Evolutionary conservation across 1,140 invertebrate species (phyloP).

Genomic region (Thalassaphorura encarpata): DNA sequence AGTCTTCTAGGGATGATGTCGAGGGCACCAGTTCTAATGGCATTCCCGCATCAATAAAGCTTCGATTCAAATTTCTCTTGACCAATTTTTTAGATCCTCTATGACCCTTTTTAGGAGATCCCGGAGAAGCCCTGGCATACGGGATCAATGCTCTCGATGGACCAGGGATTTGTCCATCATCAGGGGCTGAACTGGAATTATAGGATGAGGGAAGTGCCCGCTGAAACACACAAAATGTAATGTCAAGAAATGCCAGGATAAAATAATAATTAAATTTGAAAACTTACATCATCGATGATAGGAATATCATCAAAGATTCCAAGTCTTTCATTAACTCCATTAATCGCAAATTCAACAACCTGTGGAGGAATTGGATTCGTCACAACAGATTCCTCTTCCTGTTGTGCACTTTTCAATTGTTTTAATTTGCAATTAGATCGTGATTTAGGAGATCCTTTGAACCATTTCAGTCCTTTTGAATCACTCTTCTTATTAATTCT

Average conservation of each 20-base stretch:
- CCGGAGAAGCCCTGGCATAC: not conserved
- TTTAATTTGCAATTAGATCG: constrained; percentile 1
- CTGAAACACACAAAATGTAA: not conserved
- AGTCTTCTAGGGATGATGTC: no score
- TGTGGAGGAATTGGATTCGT: constrained; percentile 2
- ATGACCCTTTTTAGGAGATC: not conserved
- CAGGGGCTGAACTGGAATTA: not conserved
- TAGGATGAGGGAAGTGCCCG: not conserved
- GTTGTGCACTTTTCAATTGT: constrained; percentile 19
- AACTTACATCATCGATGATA: constrained; percentile 9
- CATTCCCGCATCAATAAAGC: constrained; percentile 4
- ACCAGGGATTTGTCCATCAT: not conserved
- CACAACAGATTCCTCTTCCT: constrained; percentile 12
- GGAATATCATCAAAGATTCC: constrained; percentile 5
- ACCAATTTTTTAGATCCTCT: not conserved
- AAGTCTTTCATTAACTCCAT: constrained; percentile 11
- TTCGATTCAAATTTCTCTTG: not conserved
- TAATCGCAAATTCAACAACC: constrained; percentile 24
- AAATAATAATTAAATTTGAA: not conserved
- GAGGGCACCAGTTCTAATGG: no score
- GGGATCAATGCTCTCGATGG: not conserved
- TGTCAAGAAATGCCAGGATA: not conserved
- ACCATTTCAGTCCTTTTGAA: constrained; percentile 20
- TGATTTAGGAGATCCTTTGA: constrained; percentile 22
- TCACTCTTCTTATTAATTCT: constrained; percentile 12